Evolutionary conservation across 2,113 vertebrate species (phyloP).

Genomic region (cat (Felis catus)): DNA sequence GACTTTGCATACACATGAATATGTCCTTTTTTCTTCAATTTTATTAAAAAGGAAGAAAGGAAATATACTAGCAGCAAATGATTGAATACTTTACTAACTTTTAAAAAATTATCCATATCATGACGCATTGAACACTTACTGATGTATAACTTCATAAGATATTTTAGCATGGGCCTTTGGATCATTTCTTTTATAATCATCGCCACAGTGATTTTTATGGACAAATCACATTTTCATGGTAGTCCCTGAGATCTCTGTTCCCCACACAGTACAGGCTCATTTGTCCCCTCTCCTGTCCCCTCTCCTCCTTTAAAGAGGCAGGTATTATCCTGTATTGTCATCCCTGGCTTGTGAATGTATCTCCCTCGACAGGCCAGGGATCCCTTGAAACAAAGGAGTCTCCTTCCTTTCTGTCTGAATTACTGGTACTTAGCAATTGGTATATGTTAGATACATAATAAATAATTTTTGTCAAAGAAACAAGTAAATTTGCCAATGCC

Average conservation of each 20-base stretch:
- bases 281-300: accelerated
- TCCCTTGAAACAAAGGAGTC: conserved; percentile 13
- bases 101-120: neutral
- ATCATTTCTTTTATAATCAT: neutral
- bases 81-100: neutral
- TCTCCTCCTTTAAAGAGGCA: neutral
- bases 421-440: neutral
- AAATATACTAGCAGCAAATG: neutral
- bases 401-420: neutral
- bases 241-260: neutral
- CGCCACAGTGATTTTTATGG: neutral
- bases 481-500: neutral
- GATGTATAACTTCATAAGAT: neutral
- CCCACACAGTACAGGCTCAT: neutral
- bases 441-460: neutral
- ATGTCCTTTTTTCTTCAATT: neutral
- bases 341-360: neutral
- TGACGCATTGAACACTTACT: neutral
- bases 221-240: conserved; percentile 15
- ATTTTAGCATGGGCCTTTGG: neutral
- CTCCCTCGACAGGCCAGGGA: neutral
- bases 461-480: neutral
- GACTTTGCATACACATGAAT: neutral
- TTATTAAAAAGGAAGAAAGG: conserved; percentile 7
- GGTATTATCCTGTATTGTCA: neutral